Evolutionary conservation across 2,888 invertebrate genomes (phyloP).

Genomic region (Leptarthrus brevirostris): DNA sequence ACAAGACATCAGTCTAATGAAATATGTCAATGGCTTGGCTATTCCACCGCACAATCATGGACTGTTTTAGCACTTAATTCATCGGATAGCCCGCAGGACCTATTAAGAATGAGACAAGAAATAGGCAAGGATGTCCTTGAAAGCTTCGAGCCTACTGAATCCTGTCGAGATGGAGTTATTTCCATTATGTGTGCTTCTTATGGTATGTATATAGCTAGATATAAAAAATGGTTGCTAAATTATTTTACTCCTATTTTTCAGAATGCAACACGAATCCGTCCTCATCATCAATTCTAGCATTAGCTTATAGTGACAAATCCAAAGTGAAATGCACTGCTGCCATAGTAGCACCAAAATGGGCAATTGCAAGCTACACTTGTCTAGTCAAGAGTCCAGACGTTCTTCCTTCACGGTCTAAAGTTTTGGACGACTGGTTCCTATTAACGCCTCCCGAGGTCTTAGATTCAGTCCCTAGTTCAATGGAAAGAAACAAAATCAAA

Average conservation of each 20-base stretch:
- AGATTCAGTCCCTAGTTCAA: conserved; percentile 36
- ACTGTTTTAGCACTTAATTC: conserved; percentile 41
- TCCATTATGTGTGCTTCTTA: conserved; percentile 71
- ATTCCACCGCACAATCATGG: conserved; percentile 64
- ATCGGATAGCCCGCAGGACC: neutral
- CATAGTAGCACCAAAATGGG: conserved; percentile 68
- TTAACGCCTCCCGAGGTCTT: conserved; percentile 50
- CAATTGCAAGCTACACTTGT: conserved; percentile 68
- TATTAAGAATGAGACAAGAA: conserved; percentile 2
- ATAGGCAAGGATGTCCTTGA: conserved; percentile 57
- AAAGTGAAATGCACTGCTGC: conserved; percentile 69
- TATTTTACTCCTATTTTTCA: conserved; percentile 30
- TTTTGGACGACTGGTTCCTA: conserved; percentile 53
- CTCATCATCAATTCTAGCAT: conserved; percentile 59
- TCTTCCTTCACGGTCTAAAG: conserved; percentile 25
- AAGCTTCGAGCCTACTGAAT: conserved; percentile 66
- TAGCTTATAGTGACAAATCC: conserved; percentile 67
- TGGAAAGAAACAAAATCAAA: conserved; percentile 39
- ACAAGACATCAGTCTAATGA: conserved; percentile 69
- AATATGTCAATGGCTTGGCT: conserved; percentile 71
- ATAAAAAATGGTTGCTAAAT: too few relatives aligned
- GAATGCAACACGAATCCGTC: conserved; percentile 51
- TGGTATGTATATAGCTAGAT: conserved; percentile 67
- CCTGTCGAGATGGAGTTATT: conserved; percentile 67
- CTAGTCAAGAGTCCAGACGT: conserved; percentile 56